Conservation (phyloP, 2,797 vertebrate species). For the Sciurus vulgaris region DNA sequence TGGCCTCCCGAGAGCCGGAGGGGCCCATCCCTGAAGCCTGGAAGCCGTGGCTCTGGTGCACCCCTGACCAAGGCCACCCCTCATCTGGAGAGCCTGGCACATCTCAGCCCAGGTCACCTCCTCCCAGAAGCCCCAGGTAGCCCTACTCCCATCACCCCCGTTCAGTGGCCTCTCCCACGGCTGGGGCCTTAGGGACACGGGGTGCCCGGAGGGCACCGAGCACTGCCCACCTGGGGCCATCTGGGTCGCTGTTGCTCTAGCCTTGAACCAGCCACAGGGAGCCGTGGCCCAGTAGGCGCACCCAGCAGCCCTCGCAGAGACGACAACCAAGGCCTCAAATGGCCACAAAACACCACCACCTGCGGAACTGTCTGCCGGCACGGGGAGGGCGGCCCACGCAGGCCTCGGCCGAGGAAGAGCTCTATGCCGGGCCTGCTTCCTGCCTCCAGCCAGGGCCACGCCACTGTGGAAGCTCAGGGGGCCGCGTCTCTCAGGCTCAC, state of each 20-base stretch:
- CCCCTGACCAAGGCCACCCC: neutral
- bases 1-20: neutral
- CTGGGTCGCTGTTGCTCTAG: neutral
- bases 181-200: neutral
- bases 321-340: neutral
- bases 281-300: no score
- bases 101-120: neutral
- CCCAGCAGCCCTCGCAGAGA: neutral
- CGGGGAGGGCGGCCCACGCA: fast-evolving
- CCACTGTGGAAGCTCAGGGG: neutral
- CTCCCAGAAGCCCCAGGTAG: neutral
- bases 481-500: neutral
- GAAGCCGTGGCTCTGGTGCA: neutral
- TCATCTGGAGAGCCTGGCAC: neutral
- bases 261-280: neutral
- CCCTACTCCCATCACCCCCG: neutral
- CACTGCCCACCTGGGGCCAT: neutral
- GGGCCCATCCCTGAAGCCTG: neutral
- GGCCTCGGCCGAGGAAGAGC: neutral
- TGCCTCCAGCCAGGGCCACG: neutral
- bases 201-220: neutral
- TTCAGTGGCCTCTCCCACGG: neutral
- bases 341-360: neutral
- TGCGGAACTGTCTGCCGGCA: neutral
- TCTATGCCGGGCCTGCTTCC: fast-evolving